Percentiles rank a stretch among this genome's conserved stretches.
Conservation (phyloP, 2,113 vertebrate genomes). For the Rhabdomys dilectus region DNA sequence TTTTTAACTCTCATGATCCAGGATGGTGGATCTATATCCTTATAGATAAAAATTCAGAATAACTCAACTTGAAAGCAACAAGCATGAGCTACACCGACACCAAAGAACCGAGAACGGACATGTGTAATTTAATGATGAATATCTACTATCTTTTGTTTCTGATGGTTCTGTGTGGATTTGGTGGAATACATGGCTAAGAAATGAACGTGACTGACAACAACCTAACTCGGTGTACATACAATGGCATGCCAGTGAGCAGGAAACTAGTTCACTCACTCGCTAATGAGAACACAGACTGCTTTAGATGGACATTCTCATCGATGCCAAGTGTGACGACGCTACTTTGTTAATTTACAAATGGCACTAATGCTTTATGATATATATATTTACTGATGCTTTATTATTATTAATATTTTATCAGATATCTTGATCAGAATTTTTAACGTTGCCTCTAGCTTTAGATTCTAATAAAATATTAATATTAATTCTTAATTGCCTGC, state of each 20-base stretch:
- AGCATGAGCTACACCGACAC: not conserved
- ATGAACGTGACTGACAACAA: not conserved
- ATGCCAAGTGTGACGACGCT: not conserved
- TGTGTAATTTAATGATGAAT: conserved; percentile 12
- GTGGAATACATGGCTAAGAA: not conserved
- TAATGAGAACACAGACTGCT: not conserved
- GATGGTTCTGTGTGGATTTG: not conserved
- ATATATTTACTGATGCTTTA: no score
- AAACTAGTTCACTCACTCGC: not conserved
- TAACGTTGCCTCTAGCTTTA: not conserved
- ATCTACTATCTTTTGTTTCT: not conserved
- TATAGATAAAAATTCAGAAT: conserved; percentile 68
- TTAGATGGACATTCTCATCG: not conserved
- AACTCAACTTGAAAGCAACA: not conserved
- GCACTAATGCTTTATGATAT: not conserved
- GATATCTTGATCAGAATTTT: not conserved
- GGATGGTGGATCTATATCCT: conserved; percentile 12
- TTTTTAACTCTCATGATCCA: conserved; percentile 58
- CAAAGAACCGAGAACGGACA: not conserved
- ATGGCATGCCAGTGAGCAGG: conserved; percentile 3
- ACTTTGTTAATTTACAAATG: conserved; percentile 1
- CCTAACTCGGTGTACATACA: not conserved
- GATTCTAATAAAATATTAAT: conserved; percentile 36
- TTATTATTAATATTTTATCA: conserved; percentile 49
- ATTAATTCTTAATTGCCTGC: conserved; percentile 8